Percentiles rank a stretch among this genome's conserved stretches.
Evolutionary conservation across 2,113 vertebrate genomes (phyloP).

Genomic region (Apodemus speciosus): DNA sequence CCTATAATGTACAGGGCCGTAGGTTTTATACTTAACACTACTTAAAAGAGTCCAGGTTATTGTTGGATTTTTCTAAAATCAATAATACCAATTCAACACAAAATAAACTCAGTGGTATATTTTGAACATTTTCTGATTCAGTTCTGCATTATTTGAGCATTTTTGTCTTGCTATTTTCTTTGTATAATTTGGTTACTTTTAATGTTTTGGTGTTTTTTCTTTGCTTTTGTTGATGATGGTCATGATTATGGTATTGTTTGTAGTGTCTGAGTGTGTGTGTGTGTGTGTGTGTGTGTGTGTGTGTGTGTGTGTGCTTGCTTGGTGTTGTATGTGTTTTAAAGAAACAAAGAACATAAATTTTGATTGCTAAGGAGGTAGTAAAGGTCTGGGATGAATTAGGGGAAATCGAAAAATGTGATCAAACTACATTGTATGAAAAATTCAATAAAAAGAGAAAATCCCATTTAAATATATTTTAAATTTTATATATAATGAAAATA

Average conservation of each 20-base stretch:
- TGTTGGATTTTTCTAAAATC: slow-evolving; percentile 18
- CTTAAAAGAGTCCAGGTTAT: background rate
- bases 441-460: background rate
- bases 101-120: background rate
- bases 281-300: background rate
- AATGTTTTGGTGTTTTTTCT: background rate
- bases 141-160: background rate
- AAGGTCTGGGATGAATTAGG: background rate
- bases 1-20: background rate
- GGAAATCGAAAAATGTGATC: no score
- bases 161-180: background rate
- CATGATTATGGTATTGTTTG: background rate
- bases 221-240: background rate
- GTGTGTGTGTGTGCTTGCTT: background rate
- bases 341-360: background rate
- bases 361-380: background rate
- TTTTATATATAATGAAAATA: slow-evolving; percentile 8
- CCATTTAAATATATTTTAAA: slow-evolving; percentile 14
- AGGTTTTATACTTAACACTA: background rate
- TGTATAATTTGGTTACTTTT: background rate
- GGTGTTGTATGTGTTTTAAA: background rate
- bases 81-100: background rate
- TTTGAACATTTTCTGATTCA: background rate
- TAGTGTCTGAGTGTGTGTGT: background rate
- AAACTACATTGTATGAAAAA: background rate